Evolutionary conservation across 1,140 invertebrate species (phyloP).

Genomic region (Cyclargus thomasi): DNA sequence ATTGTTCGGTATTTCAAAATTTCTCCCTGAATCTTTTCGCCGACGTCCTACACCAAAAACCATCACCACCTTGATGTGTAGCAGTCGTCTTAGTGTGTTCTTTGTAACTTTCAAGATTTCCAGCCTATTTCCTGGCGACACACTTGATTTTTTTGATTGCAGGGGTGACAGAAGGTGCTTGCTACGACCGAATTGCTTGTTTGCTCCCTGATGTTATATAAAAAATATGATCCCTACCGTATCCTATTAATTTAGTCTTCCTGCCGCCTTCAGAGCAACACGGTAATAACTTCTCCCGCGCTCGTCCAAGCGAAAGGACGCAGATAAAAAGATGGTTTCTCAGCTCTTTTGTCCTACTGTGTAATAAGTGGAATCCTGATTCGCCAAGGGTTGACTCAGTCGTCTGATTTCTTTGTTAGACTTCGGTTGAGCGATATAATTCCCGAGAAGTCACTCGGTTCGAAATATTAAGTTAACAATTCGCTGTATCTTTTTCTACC

Average conservation of each 20-base stretch:
- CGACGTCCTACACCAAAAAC: too few relatives aligned
- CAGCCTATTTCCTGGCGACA: too few relatives aligned
- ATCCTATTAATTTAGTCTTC: neutral
- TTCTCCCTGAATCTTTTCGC: too few relatives aligned
- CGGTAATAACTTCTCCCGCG: slow-evolving; percentile 5
- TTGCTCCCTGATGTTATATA: too few relatives aligned
- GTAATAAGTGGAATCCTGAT: slow-evolving; percentile 10
- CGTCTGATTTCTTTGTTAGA: slow-evolving; percentile 6
- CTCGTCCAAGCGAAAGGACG: slow-evolving; percentile 2
- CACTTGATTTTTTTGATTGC: too few relatives aligned
- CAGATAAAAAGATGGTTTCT: neutral
- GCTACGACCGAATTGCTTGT: too few relatives aligned
- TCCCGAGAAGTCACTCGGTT: neutral
- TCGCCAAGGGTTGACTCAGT: slow-evolving; percentile 1
- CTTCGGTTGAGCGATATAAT: neutral
- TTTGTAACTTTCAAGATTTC: too few relatives aligned
- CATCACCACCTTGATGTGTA: too few relatives aligned
- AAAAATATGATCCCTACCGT: neutral
- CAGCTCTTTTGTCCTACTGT: slow-evolving; percentile 7
- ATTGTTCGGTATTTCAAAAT: too few relatives aligned
- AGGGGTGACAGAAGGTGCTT: too few relatives aligned
- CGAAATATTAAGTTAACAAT: slow-evolving; percentile 3
- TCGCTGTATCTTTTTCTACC: too few relatives aligned
- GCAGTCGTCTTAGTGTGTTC: too few relatives aligned
- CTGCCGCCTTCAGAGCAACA: neutral